These are phyloP conservation scores for Theonella swinhoei DNA, from an alignment of 37 sponge, comb jelly and placozoan species.

Conservation along the genomic window DNA sequence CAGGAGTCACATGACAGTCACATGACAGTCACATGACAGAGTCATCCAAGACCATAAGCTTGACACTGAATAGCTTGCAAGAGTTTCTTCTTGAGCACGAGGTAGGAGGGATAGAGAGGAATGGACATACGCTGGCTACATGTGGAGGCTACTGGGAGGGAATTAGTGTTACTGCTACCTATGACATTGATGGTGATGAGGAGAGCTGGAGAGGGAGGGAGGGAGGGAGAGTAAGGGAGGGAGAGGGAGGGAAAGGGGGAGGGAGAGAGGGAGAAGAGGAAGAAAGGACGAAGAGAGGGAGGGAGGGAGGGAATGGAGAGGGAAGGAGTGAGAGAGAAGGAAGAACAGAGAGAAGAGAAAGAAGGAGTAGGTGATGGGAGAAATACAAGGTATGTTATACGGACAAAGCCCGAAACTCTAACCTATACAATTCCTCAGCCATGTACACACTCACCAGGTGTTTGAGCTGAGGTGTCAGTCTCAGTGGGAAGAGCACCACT, in stretches of 20 bases:
- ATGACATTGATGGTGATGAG: conserved; percentile 73
- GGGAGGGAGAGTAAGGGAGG: no score
- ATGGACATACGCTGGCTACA: conserved; percentile 90
- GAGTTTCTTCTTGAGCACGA: conserved; percentile 83
- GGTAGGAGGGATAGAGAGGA: conserved; percentile 86
- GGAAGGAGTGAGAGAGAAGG: no score
- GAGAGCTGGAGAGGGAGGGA: conserved; percentile 31
- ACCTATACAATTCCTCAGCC: neutral
- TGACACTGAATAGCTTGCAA: conserved; percentile 86
- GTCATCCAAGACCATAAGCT: conserved; percentile 77
- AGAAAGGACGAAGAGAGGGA: neutral
- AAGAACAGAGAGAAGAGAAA: no score
- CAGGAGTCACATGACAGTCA: neutral
- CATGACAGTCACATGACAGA: neutral
- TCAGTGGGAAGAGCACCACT: conserved; percentile 67
- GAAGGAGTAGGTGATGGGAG: no score
- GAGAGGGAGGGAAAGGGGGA: conserved; percentile 26
- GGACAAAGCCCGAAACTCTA: no score
- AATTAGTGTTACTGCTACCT: conserved; percentile 49
- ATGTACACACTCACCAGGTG: conserved; percentile 5
- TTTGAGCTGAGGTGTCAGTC: conserved; percentile 4
- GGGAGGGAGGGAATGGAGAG: neutral
- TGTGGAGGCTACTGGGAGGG: conserved; percentile 91
- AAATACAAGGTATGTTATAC: no score
- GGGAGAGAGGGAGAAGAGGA: neutral